Conservation (phyloP, 2,888 invertebrate species). For the Autographa pulchrina region DNA sequence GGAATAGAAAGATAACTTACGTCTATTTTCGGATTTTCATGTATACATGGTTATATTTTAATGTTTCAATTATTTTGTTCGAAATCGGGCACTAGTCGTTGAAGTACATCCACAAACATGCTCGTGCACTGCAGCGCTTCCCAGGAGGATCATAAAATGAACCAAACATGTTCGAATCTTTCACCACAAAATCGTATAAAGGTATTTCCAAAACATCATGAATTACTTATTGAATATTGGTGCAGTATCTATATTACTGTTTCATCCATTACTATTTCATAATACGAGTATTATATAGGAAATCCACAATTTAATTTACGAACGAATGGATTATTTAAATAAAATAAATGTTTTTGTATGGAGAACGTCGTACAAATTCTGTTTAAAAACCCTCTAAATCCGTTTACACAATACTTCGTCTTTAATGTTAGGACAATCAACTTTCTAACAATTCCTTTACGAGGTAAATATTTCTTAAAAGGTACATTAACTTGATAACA, state of each 20-base stretch:
- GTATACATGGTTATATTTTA: background rate
- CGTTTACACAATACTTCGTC: conserved; percentile 1
- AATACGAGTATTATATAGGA: too few relatives aligned
- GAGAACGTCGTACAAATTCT: background rate
- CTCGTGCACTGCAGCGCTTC: background rate
- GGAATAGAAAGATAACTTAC: too few relatives aligned
- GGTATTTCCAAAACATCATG: background rate
- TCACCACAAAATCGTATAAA: conserved; percentile 6
- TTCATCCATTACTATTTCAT: background rate
- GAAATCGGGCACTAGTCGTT: background rate
- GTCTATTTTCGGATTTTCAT: too few relatives aligned
- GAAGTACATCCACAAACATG: background rate
- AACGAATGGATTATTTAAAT: background rate
- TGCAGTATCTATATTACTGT: background rate
- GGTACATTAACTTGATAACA: conserved; percentile 9
- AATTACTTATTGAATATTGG: background rate
- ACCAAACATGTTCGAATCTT: background rate
- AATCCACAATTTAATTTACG: background rate
- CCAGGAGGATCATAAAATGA: background rate
- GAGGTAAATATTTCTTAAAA: conserved; percentile 5
- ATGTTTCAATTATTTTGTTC: background rate
- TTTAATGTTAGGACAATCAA: conserved; percentile 6
- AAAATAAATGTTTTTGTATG: background rate
- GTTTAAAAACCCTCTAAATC: background rate
- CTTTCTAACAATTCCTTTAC: background rate